These are phyloP conservation scores for Diarsia rubi DNA, from an alignment of 2,888 invertebrate genomes.

Conservation along the genomic window DNA sequence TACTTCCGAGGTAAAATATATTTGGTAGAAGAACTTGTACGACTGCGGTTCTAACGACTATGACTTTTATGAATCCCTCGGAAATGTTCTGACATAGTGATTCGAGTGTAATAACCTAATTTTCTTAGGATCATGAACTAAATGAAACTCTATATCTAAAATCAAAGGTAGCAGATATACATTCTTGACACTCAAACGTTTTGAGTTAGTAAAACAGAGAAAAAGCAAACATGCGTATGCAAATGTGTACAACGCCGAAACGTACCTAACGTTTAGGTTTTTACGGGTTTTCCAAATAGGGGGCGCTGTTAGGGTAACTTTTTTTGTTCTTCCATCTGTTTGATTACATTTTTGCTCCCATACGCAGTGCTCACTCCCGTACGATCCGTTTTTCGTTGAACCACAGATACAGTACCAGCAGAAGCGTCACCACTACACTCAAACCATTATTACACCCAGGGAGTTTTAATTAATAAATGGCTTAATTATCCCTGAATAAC, in stretches of 20 bases:
- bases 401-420: slow-evolving; percentile 29
- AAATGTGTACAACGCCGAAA: slow-evolving; percentile 56
- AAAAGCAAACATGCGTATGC: slow-evolving; percentile 61
- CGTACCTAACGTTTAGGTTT: slow-evolving; percentile 52
- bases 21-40: slow-evolving; percentile 18
- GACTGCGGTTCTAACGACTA: neutral
- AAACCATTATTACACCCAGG: slow-evolving; percentile 38
- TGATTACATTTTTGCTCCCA: slow-evolving; percentile 61
- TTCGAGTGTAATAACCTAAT: neutral
- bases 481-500: slow-evolving; percentile 76
- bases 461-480: slow-evolving; percentile 80
- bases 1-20: slow-evolving; percentile 31
- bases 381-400: slow-evolving; percentile 51
- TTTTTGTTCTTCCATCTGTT: slow-evolving; percentile 62
- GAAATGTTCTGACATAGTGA: neutral
- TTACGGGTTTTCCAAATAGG: slow-evolving; percentile 56
- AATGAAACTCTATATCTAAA: neutral
- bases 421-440: slow-evolving; percentile 25
- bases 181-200: slow-evolving; percentile 33
- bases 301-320: slow-evolving; percentile 48
- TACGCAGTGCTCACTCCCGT: slow-evolving; percentile 27
- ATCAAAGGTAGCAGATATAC: neutral
- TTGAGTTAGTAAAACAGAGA: slow-evolving; percentile 54
- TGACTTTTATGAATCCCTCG: neutral
- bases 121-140: neutral